Evolutionary conservation across 2,888 invertebrate species (phyloP).

Genomic region (Tetrapedia diversipes): DNA sequence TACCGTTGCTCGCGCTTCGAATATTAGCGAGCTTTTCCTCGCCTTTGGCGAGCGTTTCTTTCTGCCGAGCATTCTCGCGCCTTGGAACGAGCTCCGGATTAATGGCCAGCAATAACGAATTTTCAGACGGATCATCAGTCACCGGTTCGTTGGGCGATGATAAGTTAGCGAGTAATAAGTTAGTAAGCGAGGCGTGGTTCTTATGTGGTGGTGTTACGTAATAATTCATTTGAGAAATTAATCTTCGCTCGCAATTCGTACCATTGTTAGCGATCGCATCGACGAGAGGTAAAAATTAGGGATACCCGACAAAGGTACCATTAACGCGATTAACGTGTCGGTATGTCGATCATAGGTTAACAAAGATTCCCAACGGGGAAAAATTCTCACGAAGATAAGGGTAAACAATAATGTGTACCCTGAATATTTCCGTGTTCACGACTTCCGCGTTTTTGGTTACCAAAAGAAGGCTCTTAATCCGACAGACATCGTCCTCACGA

Average conservation of each 20-base stretch:
- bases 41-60: slow-evolving; percentile 18
- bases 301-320: no score
- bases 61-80: neutral
- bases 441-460: slow-evolving; percentile 64
- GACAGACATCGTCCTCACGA: slow-evolving; percentile 67
- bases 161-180: no score
- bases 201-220: neutral
- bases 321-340: no score
- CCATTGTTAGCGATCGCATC: no score
- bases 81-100: slow-evolving; percentile 5
- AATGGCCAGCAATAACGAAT: slow-evolving; percentile 4
- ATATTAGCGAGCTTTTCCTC: slow-evolving; percentile 30
- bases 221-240: neutral
- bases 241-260: no score
- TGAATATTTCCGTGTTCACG: slow-evolving; percentile 22
- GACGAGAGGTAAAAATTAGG: no score
- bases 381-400: slow-evolving; percentile 58
- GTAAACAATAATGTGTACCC: slow-evolving; percentile 25
- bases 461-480: slow-evolving; percentile 55
- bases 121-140: neutral
- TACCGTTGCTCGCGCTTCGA: slow-evolving; percentile 41
- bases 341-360: no score
- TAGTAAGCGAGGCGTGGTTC: no score
- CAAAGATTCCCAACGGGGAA: neutral
- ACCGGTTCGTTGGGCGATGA: neutral